These are phyloP conservation scores for Panagrolaimus sp. DNA, from an alignment of 1,140 invertebrate species.

Conservation along the genomic window DNA sequence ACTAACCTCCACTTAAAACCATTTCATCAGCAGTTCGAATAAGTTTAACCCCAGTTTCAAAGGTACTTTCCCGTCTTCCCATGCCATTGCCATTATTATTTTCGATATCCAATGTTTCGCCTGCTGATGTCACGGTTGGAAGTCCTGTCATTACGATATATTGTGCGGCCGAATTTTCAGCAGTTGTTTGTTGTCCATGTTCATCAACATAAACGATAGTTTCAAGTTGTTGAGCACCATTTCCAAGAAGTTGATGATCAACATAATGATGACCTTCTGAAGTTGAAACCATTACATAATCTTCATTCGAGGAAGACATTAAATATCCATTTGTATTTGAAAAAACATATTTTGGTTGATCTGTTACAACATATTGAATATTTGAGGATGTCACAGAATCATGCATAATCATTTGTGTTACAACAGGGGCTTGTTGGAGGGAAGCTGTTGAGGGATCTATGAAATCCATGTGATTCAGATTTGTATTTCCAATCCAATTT, in stretches of 20 bases:
- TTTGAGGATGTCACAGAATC: not conserved
- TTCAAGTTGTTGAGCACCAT: not conserved
- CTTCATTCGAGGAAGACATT: not conserved
- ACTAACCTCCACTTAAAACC: not conserved
- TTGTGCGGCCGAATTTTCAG: not conserved
- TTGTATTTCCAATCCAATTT: not conserved
- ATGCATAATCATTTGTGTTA: not conserved
- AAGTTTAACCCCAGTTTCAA: not conserved
- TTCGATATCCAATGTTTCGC: not conserved
- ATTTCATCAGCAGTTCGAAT: not conserved
- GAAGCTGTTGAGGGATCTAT: not conserved
- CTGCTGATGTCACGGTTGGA: not conserved
- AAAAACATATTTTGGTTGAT: slow-evolving; percentile 2
- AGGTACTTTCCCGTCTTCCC: not conserved
- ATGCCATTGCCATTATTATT: not conserved
- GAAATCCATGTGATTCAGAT: not conserved
- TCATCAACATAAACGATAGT: slow-evolving; percentile 8
- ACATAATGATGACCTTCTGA: not conserved
- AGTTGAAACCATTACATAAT: slow-evolving; percentile 4
- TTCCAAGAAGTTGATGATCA: not conserved
- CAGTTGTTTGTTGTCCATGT: not conserved
- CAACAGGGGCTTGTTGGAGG: not conserved
- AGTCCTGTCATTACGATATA: not conserved
- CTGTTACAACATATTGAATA: slow-evolving; percentile 4
- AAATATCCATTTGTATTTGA: not conserved